phyloP scores from a whole-genome alignment of 2,797 vertebrate genomes.

The Gymnopithys bicolor region DNA sequence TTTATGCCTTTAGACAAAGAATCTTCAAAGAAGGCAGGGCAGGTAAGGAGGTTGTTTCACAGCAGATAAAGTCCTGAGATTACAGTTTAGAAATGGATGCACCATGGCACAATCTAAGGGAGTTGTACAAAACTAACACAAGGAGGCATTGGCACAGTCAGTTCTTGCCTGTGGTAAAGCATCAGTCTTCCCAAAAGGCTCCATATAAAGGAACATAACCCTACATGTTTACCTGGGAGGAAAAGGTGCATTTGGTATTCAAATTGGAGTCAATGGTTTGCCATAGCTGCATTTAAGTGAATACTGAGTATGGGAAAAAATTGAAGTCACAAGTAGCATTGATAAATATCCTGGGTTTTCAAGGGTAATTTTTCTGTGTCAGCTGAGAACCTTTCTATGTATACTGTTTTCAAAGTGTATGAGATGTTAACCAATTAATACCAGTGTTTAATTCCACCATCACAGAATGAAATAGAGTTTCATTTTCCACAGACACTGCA shows the following conservation, averaged over 20 bases:
- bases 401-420: background rate
- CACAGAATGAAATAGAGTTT: background rate
- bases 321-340: background rate
- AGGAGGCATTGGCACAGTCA: background rate
- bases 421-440: background rate
- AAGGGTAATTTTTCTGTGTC: background rate
- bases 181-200: background rate
- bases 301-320: background rate
- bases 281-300: background rate
- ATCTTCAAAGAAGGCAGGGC: background rate
- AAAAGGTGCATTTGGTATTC: background rate
- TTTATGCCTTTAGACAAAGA: background rate
- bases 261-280: background rate
- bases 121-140: background rate
- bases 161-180: background rate
- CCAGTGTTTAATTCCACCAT: background rate
- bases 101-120: background rate
- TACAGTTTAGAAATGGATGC: background rate
- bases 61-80: background rate
- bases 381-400: background rate
- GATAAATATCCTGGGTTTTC: background rate
- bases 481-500: background rate
- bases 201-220: background rate
- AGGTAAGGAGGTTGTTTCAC: accelerated
- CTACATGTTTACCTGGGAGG: accelerated